These are phyloP conservation scores for Pycnomerus fuliginosus DNA, from an alignment of 2,888 invertebrate species.

Conservation along the genomic window DNA sequence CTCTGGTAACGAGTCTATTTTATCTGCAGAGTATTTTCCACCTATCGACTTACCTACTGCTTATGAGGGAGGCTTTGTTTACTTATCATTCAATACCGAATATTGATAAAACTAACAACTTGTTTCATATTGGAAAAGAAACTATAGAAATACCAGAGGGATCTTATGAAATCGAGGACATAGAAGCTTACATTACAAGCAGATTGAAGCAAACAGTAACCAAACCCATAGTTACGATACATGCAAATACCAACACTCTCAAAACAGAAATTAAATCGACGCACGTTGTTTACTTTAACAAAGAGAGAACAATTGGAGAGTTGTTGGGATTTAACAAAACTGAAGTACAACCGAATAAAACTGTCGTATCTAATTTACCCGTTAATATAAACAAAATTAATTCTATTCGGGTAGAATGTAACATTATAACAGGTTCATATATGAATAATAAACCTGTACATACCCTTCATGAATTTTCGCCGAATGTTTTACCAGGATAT, in stretches of 20 bases:
- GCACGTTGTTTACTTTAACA: slow-evolving; percentile 17
- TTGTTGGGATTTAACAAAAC: slow-evolving; percentile 33
- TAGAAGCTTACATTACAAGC: slow-evolving; percentile 3
- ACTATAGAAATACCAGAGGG: slow-evolving; percentile 7
- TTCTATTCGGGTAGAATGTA: slow-evolving; percentile 36
- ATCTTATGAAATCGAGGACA: slow-evolving; percentile 19
- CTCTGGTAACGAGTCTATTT: slow-evolving; percentile 21
- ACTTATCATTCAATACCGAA: slow-evolving; percentile 31
- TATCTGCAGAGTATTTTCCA: slow-evolving; percentile 27
- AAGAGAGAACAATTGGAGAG: slow-evolving; percentile 24
- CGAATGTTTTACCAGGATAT: slow-evolving; percentile 39
- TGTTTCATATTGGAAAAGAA: slow-evolving; percentile 12
- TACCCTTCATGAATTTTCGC: slow-evolving; percentile 43
- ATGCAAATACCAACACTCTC: slow-evolving; percentile 21
- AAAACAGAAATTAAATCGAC: slow-evolving; percentile 17
- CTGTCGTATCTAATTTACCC: slow-evolving; percentile 36
- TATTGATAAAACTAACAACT: slow-evolving; percentile 12
- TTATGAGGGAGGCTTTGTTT: slow-evolving; percentile 28
- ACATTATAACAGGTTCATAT: slow-evolving; percentile 36
- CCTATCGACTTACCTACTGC: slow-evolving; percentile 20
- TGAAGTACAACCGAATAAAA: slow-evolving; percentile 18
- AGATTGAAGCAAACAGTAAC: neutral
- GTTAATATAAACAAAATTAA: slow-evolving; percentile 40
- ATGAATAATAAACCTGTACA: slow-evolving; percentile 35
- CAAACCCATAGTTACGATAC: slow-evolving; percentile 5